Conservation (phyloP, 1,140 invertebrate genomes). For the Trinorchestia longiramus region DNA sequence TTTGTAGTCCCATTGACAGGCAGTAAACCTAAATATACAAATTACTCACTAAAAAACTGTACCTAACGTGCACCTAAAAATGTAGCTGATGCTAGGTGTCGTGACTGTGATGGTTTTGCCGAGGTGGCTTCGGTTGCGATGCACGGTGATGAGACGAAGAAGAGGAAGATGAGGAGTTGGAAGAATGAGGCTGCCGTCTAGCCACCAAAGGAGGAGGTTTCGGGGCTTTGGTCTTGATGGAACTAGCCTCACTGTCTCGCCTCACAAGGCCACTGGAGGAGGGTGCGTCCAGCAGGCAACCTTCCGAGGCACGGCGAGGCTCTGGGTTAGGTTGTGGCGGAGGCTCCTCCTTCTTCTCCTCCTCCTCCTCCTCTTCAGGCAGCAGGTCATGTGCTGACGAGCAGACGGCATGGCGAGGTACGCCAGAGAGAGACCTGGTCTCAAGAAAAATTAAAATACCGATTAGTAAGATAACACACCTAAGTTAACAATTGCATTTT, state of each 20-base stretch:
- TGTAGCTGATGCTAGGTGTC: slow-evolving; percentile 35
- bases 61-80: not conserved
- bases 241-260: not conserved
- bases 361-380: not conserved
- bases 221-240: not conserved
- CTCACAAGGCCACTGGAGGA: not conserved
- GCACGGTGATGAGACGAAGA: not conserved
- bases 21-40: not conserved
- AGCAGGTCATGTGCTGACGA: not conserved
- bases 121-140: not conserved
- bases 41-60: not conserved
- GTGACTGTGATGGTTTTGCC: not conserved
- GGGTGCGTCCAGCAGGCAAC: not conserved
- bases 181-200: not conserved
- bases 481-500: not conserved
- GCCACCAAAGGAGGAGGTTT: not conserved
- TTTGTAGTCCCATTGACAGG: not conserved
- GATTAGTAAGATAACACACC: not conserved
- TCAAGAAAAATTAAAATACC: not conserved
- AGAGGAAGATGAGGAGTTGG: slow-evolving; percentile 10
- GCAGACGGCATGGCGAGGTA: not conserved
- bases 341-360: no score
- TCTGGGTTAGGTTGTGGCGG: not conserved
- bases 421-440: not conserved
- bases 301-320: not conserved